Evolutionary conservation across 1,140 invertebrate genomes (phyloP).

Genomic region (Hirudo medicinalis): DNA sequence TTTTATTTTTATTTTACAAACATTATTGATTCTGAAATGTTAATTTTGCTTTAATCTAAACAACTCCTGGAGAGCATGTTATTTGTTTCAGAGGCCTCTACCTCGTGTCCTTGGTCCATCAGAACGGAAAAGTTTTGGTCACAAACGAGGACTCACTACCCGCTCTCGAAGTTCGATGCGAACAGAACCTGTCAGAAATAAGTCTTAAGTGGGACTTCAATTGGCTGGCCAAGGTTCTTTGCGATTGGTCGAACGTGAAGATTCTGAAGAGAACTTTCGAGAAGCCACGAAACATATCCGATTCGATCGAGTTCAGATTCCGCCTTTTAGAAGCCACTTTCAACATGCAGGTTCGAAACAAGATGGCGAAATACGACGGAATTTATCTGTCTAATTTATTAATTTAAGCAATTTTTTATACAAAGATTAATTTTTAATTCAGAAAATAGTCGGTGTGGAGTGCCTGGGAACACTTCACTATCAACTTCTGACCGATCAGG

Average conservation of each 20-base stretch:
- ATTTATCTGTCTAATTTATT: no score
- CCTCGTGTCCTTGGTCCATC: constrained; percentile 3
- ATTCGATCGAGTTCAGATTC: constrained; percentile 2
- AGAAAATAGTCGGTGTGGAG: constrained; percentile 4
- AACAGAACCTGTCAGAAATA: neutral
- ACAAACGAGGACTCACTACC: neutral
- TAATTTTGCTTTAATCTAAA: no score
- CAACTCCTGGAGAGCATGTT: no score
- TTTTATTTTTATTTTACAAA: no score
- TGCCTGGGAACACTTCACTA: neutral
- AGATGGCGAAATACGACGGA: no score
- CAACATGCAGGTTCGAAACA: neutral
- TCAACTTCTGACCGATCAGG: neutral
- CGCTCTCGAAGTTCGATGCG: constrained; percentile 2
- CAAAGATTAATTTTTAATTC: no score
- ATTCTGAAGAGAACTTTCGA: constrained; percentile 1
- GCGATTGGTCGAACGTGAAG: constrained; percentile 9
- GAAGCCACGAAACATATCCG: neutral
- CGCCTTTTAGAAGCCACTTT: neutral
- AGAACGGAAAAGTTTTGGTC: constrained; percentile 3
- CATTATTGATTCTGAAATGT: no score
- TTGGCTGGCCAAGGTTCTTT: constrained; percentile 6
- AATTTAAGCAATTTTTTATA: no score
- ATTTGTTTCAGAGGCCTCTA: neutral
- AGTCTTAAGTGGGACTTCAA: neutral